Evolutionary conservation across 2,113 vertebrate species (phyloP).

Genomic region (Falcunculus frontatus): DNA sequence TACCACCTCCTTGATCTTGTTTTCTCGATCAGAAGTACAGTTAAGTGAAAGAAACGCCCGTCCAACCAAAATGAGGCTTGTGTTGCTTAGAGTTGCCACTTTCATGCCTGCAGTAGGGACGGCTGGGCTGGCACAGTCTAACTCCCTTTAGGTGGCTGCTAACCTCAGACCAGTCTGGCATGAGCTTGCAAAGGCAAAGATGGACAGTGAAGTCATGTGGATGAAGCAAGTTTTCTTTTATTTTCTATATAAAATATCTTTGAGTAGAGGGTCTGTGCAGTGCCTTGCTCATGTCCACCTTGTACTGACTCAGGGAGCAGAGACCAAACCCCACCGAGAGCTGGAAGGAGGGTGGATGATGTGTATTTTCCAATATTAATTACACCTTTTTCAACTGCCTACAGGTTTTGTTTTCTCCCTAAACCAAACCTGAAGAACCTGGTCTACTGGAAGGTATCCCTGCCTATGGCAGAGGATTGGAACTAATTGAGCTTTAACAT

Average conservation of each 20-base stretch:
- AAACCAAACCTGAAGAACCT: background rate
- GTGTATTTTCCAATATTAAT: background rate
- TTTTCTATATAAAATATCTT: background rate
- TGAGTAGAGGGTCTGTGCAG: background rate
- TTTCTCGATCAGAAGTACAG: conserved; percentile 69
- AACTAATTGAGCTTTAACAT: background rate
- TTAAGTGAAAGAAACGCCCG: background rate
- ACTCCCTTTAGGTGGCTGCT: conserved; percentile 34
- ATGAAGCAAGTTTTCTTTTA: conserved; percentile 13
- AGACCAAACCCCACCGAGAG: background rate
- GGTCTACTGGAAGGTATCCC: background rate
- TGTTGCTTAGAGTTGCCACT: background rate
- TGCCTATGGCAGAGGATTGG: background rate
- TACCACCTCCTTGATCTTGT: conserved; percentile 73
- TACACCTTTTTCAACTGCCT: background rate
- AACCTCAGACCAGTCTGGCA: conserved; percentile 35
- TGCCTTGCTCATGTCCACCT: background rate
- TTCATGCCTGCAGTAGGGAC: background rate
- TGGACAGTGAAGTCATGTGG: conserved; percentile 34
- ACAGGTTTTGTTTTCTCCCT: background rate
- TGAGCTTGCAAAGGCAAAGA: conserved; percentile 47
- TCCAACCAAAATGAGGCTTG: background rate
- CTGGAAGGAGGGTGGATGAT: background rate
- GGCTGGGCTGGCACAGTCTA: background rate
- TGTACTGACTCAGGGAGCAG: background rate